A percentile compares a stretch with the other conserved stretches of the same genome.
phyloP scores from a whole-genome alignment of 2,888 invertebrate genomes.

The Tenthredo mesomela region DNA sequence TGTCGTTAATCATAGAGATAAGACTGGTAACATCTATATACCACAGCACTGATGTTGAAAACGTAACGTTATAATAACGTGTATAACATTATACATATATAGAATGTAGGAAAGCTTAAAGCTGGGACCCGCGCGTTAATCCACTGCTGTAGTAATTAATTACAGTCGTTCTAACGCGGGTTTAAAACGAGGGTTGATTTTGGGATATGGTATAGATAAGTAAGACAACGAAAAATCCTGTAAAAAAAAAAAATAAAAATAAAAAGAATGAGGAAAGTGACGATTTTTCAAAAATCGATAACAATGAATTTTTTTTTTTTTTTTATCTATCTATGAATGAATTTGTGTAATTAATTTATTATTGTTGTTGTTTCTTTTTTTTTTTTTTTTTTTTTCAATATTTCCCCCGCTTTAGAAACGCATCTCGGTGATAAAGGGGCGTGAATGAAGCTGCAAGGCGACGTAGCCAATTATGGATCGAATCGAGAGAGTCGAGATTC shows the following conservation, averaged over 20 bases:
- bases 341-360: background rate
- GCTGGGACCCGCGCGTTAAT: slow-evolving; percentile 45
- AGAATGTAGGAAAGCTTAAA: slow-evolving; percentile 56
- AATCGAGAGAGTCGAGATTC: slow-evolving; percentile 49
- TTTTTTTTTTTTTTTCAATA: background rate
- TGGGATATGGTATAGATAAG: background rate
- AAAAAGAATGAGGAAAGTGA: background rate
- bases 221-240: background rate
- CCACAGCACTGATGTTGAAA: slow-evolving; percentile 58
- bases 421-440: background rate
- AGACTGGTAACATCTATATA: slow-evolving; percentile 41
- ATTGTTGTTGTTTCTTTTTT: background rate
- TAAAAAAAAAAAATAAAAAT: background rate
- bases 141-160: slow-evolving; percentile 64
- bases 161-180: slow-evolving; percentile 61
- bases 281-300: background rate
- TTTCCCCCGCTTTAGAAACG: background rate
- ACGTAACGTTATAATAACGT: slow-evolving; percentile 56
- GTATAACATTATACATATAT: background rate
- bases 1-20: slow-evolving; percentile 68
- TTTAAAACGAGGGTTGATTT: background rate
- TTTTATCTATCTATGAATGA: too few species aligned
- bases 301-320: background rate
- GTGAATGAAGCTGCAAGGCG: slow-evolving; percentile 21
- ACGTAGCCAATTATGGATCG: slow-evolving; percentile 48